Base-by-base conservation (phyloP, 2,113 vertebrate genomes). In the Paradisaea rubra region DNA sequence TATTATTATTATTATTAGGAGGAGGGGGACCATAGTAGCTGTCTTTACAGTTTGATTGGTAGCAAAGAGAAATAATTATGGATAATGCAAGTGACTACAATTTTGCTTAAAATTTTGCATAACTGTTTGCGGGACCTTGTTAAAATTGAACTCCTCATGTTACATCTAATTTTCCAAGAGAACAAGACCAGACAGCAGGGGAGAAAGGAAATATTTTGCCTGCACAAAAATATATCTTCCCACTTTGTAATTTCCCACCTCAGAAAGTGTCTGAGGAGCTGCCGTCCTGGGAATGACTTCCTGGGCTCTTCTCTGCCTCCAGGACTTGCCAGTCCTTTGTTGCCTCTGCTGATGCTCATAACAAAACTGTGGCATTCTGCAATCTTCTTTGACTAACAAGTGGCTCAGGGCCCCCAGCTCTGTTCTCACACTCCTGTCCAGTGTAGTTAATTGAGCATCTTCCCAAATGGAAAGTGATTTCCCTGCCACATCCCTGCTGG, bases 381-480 rank as follows among this genome's bases (percentile, higher is more conserved):
- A 86, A 57, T 23, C 20, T 18, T 85, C 90, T 54, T 30, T 81
- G 85, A 61, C 91, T 89, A 90, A 78, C 54, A 88, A 89, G 85
- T 28, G 50, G 74, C 86, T 93, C 82, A 82, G 83, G 61, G 83
- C 87, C 4, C 0, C 63, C 28, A 65, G 39, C 71, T 85, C 86
- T 64, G 56, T 33, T 35, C 81, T 71, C 88, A 74, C 91, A 54
- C 65, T 71, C 18, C 91, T 82, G 81, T 86, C 20, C 0, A 87
- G 63, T 54, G 54, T 61, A 41, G 65, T 78, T 91, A 93, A 89
- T 27, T 49, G 25, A 88, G 78, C 10, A 23, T 30, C 19, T 65
- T 44, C 71, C 76, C 64, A 79, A 76, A 90, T 53, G 65, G 72
- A 15, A 89, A 73, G 81, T n/a, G 95, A 92, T 94, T 95, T 93